These are phyloP conservation scores for Theretra japonica DNA, from an alignment of 2,888 invertebrate species.

Conservation along the genomic window DNA sequence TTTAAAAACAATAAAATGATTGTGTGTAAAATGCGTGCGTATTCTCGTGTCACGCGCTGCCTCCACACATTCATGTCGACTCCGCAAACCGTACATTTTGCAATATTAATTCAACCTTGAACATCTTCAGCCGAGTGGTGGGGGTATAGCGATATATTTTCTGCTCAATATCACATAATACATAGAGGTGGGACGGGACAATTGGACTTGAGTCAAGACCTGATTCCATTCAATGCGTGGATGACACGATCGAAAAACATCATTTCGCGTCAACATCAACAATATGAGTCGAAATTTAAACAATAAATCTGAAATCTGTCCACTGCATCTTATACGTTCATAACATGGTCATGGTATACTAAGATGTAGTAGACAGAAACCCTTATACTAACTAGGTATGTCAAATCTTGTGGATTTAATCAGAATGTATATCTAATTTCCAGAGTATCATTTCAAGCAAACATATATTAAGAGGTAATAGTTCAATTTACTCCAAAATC, in stretches of 20 bases:
- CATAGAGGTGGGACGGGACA: conserved; percentile 23
- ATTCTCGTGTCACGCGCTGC: conserved; percentile 32
- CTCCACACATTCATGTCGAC: conserved; percentile 47
- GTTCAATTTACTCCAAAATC: no score
- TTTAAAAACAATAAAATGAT: neutral
- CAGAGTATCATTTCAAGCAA: no score
- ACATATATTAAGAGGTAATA: no score
- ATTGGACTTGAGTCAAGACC: conserved; percentile 24
- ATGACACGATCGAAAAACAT: neutral
- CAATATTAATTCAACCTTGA: conserved; percentile 67
- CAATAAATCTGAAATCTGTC: no score
- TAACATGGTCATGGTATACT: no score
- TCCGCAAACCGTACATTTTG: conserved; percentile 49
- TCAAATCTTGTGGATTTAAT: no score
- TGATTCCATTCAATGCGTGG: conserved; percentile 14
- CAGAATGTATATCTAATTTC: no score
- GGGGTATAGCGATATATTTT: conserved; percentile 44
- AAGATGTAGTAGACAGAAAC: no score
- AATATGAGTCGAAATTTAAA: no score
- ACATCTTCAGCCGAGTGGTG: conserved; percentile 42
- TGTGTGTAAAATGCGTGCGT: conserved; percentile 5
- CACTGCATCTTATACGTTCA: no score
- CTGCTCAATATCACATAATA: conserved; percentile 36
- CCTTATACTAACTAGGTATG: no score
- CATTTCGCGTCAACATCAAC: neutral